These are phyloP conservation scores for Pandemis corylana DNA, from an alignment of 2,888 invertebrate species.

Conservation along the genomic window DNA sequence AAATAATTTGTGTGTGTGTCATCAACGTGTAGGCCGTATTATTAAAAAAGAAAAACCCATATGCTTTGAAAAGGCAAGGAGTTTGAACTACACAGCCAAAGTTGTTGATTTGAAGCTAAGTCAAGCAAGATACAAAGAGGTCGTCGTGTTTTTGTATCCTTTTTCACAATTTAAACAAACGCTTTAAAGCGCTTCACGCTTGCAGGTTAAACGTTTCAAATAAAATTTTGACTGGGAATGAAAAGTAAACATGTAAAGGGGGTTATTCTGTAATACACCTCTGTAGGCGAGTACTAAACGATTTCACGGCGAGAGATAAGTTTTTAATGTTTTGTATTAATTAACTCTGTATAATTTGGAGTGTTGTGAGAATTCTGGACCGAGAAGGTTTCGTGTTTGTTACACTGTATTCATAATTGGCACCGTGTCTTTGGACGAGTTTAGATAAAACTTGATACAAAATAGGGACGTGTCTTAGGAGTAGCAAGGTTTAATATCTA, in stretches of 20 bases:
- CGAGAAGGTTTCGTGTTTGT: constrained; percentile 56
- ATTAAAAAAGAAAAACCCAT: too few species aligned
- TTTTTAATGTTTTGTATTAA: constrained; percentile 78
- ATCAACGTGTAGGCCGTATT: too few species aligned
- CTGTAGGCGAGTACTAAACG: constrained; percentile 75
- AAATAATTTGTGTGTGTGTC: too few species aligned
- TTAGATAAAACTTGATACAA: background rate
- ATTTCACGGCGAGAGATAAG: constrained; percentile 61
- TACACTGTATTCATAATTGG: constrained; percentile 52
- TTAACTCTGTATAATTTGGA: constrained; percentile 79
- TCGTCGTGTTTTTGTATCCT: background rate
- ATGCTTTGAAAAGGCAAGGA: too few species aligned
- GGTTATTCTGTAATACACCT: constrained; percentile 72
- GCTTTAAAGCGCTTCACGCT: constrained; percentile 50
- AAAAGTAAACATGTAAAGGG: constrained; percentile 80
- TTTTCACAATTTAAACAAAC: background rate
- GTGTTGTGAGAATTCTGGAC: constrained; percentile 69
- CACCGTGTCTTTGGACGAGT: constrained; percentile 37
- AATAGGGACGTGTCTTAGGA: too few species aligned
- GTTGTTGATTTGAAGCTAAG: too few species aligned
- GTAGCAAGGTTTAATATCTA: too few species aligned
- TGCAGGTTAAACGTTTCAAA: constrained; percentile 57
- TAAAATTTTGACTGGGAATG: constrained; percentile 80
- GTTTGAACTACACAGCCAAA: too few species aligned
- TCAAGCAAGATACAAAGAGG: too few species aligned